Conservation (phyloP, 2,113 vertebrate species). For the Mola mola region DNA sequence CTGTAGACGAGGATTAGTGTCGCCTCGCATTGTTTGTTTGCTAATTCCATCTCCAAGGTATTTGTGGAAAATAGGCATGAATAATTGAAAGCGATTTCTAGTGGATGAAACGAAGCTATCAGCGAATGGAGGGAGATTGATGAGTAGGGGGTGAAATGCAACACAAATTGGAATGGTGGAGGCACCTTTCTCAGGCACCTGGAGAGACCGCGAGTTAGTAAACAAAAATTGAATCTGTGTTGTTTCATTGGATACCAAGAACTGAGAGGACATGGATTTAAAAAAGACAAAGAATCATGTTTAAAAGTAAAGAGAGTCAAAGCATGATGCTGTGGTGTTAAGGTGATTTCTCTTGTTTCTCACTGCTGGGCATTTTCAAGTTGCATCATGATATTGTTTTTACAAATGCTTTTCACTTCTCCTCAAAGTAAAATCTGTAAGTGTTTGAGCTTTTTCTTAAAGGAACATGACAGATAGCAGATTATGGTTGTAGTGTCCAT, state of each 20-base stretch:
- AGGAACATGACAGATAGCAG: too few species aligned
- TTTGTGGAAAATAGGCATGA: slow-evolving; percentile 82
- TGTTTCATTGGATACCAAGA: slow-evolving; percentile 35
- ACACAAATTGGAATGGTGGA: slow-evolving; percentile 61
- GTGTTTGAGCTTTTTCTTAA: too few species aligned
- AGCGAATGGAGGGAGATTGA: slow-evolving; percentile 77
- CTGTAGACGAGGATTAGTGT: slow-evolving; percentile 81
- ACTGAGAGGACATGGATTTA: slow-evolving; percentile 39
- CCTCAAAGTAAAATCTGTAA: too few species aligned
- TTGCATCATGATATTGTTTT: slow-evolving; percentile 23
- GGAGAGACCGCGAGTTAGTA: slow-evolving; percentile 56
- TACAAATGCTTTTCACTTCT: too few species aligned
- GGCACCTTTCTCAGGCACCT: slow-evolving; percentile 61
- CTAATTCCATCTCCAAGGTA: slow-evolving; percentile 83
- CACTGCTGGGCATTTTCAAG: slow-evolving; percentile 34
- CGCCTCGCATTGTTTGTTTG: slow-evolving; percentile 81
- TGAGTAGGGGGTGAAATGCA: slow-evolving; percentile 66
- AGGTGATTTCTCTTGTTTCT: slow-evolving; percentile 2
- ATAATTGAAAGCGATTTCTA: slow-evolving; percentile 81
- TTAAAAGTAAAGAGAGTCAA: slow-evolving; percentile 53
- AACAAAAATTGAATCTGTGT: slow-evolving; percentile 70
- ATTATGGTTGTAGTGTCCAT: too few species aligned
- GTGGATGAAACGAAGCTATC: slow-evolving; percentile 76
- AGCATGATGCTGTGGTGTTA: slow-evolving; percentile 55
- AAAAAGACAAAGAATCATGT: slow-evolving; percentile 19